Evolutionary conservation across 2,888 invertebrate genomes (phyloP), one percentile per base, ranked within the genome.

Genomic region (Keiferia lycopersicella): DNA sequence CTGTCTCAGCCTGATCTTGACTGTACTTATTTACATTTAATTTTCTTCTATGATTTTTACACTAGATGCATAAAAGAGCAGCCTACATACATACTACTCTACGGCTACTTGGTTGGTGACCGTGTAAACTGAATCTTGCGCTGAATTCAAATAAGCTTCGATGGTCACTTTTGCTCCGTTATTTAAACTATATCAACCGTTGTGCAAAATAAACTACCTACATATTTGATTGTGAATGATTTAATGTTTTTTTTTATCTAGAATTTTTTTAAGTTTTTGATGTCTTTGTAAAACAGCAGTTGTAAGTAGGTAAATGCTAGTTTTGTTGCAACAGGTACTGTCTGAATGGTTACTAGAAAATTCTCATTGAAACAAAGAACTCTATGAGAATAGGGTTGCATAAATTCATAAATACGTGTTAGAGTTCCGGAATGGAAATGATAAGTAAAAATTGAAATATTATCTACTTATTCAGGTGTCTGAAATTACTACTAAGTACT

Each of bases 71-170:
- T 26, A 53, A 14, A n/a, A 14, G 56, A n/a, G 51, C 18, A 22
- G 26, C 30, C 22, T 56, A n/a, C n/a, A 11, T 26, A 26, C n/a
- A 16, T 8, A 20, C 18, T 22, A 26, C 10, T 26, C n/a, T 12
- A 20, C 22, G 4, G 26, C 14, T 30, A 6, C n/a, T 6, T 18
- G 41, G 41, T 60, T 60, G 60, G 60, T 60, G 18, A 57, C 58
- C 59, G 58, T 34, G 48, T 63, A 59, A 51, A 20, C 64, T 64
- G 59, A 70, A 64, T 66, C 66, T 68, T 67, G 68, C 71, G 71
- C 69, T 65, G 68, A 70, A 71, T 72, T 69, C 65, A 69, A 71
- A 72, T 69, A 30, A 61, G 61, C 11, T 22, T 20, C 34, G 4
- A 18, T 20, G 20, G 20, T 3, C 38, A 10, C 18, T 34, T 53